Base-by-base conservation (phyloP, 2,797 vertebrate genomes). In the Aselliscus stoliczkanus region DNA sequence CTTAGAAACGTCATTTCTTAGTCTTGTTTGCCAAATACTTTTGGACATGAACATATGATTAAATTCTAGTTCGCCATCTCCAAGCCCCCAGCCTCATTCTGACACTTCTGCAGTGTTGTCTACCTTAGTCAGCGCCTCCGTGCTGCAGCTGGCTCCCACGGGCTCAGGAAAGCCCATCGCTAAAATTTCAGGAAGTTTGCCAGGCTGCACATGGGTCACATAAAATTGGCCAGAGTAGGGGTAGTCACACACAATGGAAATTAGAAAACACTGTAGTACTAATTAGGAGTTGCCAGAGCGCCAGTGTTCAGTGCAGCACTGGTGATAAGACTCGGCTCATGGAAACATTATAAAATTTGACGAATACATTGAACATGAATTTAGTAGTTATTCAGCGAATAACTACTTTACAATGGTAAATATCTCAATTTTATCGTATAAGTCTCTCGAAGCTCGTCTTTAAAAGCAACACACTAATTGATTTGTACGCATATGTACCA, bases 371-470 rank as follows among this genome's bases (percentile, higher is more conserved):
- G 47, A 64, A 54, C 15, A 47, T 54, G 3, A 85, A 72, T 25
- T 60, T 47, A 44, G 56, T 20, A 77, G 18, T 62, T 77, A 69
- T 52, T 84, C 56, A 60, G 34, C 37, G 21, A 85, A 76, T 27
- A 65, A n/a, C 15, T 34, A 60, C 5, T 79, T 85, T 88, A 81
- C 21, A 34, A 25, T n/a, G 29, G 13, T 27, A 52, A 79, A 23
- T 54, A 29, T 58, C 54, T 90, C 34, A 52, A 27, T 79, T 92
- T 85, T 91, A 23, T 60, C 56, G 5, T 37, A 82, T 1, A 93
- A 64, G 20, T 5, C 23, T 88, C 23, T 94, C 42, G 44, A 34
- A 29, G 29, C 42, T 90, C 50, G 81, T 25, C 8, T 87, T 82
- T 65, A 80, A 88, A 93, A 83, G 58, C 42, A 80, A 20, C 25